These are phyloP conservation scores for Chironomus tentans DNA, from an alignment of 2,888 invertebrate species.

Conservation along the genomic window DNA sequence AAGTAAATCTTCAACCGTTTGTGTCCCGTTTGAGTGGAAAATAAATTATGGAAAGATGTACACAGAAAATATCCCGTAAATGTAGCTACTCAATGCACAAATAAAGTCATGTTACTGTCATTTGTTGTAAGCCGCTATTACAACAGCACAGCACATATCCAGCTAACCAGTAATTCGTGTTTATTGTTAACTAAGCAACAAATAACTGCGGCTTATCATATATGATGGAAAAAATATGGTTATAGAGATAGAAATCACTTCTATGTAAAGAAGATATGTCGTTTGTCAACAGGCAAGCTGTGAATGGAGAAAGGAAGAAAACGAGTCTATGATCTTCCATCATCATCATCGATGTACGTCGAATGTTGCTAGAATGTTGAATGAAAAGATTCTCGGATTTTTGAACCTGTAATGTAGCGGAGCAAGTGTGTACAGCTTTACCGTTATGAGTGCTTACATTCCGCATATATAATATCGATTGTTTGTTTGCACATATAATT, in stretches of 20 bases:
- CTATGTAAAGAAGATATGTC: not conserved
- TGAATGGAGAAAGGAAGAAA: not conserved
- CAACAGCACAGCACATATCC: not conserved
- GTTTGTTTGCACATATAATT: conserved; percentile 22
- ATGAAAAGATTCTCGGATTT: not conserved
- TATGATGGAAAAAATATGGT: not conserved
- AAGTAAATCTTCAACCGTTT: not conserved
- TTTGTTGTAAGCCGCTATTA: not conserved
- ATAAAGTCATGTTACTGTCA: conserved; percentile 14
- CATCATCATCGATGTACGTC: not conserved
- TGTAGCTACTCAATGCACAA: conserved; percentile 12
- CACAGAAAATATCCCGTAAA: not conserved
- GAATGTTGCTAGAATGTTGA: not conserved
- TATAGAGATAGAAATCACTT: not conserved
- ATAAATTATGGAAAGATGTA: not conserved
- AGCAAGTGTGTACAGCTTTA: not conserved
- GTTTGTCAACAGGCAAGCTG: no score
- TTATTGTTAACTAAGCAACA: not conserved
- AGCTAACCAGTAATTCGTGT: not conserved
- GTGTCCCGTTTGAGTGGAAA: not conserved
- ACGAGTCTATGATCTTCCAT: not conserved
- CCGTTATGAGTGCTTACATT: not conserved
- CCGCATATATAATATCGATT: conserved; percentile 14
- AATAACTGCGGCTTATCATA: not conserved
- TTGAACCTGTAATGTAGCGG: not conserved